Conservation (phyloP, 2,113 vertebrate species). For the Oxygymnocypris stewartii region DNA sequence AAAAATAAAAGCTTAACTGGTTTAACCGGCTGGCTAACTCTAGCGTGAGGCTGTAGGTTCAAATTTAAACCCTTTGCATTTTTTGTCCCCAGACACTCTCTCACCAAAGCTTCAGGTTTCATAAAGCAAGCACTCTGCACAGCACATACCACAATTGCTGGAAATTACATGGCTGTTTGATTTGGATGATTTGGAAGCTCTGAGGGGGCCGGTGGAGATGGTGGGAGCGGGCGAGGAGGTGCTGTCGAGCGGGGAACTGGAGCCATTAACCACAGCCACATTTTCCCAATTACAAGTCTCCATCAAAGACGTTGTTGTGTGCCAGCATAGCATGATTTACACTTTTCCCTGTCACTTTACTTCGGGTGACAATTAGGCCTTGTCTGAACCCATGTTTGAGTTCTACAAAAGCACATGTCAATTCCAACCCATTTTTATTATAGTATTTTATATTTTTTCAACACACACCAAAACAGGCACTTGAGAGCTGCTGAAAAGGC, state of each 20-base stretch:
- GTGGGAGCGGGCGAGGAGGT: constrained; percentile 3
- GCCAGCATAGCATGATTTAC: constrained; percentile 57
- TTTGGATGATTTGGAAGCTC: constrained; percentile 57
- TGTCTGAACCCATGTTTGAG: constrained; percentile 36
- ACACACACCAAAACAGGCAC: constrained; percentile 7
- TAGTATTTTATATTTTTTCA: background rate
- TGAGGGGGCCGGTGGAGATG: constrained; percentile 21
- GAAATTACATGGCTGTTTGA: constrained; percentile 60
- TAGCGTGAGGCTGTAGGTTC: constrained; percentile 1
- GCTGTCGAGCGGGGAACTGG: constrained; percentile 19
- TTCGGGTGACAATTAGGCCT: constrained; percentile 57
- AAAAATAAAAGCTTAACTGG: constrained; percentile 31
- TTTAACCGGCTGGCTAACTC: background rate
- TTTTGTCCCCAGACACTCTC: constrained; percentile 50
- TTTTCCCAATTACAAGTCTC: constrained; percentile 62
- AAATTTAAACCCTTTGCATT: constrained; percentile 50
- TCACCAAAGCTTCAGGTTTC: constrained; percentile 57
- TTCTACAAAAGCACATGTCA: constrained; percentile 26
- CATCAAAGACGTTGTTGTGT: constrained; percentile 58
- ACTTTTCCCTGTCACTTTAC: constrained; percentile 56
- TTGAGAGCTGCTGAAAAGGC: constrained; percentile 47
- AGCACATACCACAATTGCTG: constrained; percentile 61
- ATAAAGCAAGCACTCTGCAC: constrained; percentile 54
- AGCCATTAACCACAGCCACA: constrained; percentile 58
- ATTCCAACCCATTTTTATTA: background rate